These are phyloP conservation scores for Rhyacophila evoluta DNA, from an alignment of 2,888 invertebrate genomes.

Conservation along the genomic window DNA sequence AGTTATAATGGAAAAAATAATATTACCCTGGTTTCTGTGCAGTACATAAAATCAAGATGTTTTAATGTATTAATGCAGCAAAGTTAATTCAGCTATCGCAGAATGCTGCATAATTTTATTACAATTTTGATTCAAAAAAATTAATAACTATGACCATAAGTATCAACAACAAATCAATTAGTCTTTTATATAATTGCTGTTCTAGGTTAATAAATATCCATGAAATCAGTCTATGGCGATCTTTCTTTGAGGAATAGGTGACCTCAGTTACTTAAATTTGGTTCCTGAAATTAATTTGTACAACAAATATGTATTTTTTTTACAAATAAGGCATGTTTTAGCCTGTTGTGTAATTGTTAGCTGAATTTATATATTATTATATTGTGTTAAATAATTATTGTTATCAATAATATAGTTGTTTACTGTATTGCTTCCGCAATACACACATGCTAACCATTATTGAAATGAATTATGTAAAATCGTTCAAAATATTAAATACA, in stretches of 20 bases:
- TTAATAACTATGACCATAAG: too few relatives aligned
- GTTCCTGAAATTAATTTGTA: neutral
- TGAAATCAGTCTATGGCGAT: neutral
- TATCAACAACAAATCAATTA: too few relatives aligned
- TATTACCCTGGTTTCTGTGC: too few relatives aligned
- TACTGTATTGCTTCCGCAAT: neutral
- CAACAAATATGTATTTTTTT: neutral
- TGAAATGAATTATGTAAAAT: neutral
- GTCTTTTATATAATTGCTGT: too few relatives aligned
- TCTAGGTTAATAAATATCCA: neutral
- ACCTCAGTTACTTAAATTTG: neutral
- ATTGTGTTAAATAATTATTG: neutral
- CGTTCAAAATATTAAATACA: slow-evolving; percentile 1
- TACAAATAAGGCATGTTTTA: neutral
- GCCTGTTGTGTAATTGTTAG: neutral
- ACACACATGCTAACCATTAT: neutral
- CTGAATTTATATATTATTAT: slow-evolving; percentile 3
- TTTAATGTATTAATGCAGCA: too few relatives aligned
- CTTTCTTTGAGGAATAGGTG: neutral
- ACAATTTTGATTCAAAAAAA: too few relatives aligned
- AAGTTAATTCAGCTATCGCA: too few relatives aligned
- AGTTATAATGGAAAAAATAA: too few relatives aligned
- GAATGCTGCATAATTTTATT: too few relatives aligned
- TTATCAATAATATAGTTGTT: slow-evolving; percentile 1
- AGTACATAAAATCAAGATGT: too few relatives aligned